These are phyloP conservation scores for Lysiphlebus fabarum DNA, from an alignment of 1,140 invertebrate genomes.

Conservation along the genomic window DNA sequence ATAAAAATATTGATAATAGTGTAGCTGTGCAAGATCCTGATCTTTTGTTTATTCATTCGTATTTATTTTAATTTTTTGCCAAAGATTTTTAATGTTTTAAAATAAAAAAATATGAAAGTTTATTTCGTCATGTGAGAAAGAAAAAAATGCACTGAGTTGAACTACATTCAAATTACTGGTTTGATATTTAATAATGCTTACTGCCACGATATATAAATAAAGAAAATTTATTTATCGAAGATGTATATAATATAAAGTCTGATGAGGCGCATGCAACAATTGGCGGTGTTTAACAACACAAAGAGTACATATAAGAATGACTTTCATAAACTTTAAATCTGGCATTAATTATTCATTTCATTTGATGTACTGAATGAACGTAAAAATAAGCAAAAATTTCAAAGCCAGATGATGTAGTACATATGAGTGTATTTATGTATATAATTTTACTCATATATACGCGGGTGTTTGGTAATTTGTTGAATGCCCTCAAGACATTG, in stretches of 20 bases:
- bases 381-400: no score
- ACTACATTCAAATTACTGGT: constrained; percentile 39
- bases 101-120: constrained; percentile 6
- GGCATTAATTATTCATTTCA: no score
- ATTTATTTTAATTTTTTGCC: neutral
- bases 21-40: no score
- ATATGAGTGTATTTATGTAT: no score
- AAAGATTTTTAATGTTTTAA: neutral
- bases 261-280: constrained; percentile 23
- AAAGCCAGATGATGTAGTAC: no score
- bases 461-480: no score
- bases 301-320: constrained; percentile 35
- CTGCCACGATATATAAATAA: constrained; percentile 13
- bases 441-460: no score
- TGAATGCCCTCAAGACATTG: constrained; percentile 15
- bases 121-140: constrained; percentile 14
- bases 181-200: constrained; percentile 33
- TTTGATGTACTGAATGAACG: no score
- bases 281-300: constrained; percentile 4
- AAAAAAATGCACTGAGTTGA: constrained; percentile 18
- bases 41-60: no score
- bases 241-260: constrained; percentile 32
- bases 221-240: constrained; percentile 34
- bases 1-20: neutral
- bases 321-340: constrained; percentile 18